Conservation (phyloP, 2,888 invertebrate species). For the Drosophila ezoana region DNA sequence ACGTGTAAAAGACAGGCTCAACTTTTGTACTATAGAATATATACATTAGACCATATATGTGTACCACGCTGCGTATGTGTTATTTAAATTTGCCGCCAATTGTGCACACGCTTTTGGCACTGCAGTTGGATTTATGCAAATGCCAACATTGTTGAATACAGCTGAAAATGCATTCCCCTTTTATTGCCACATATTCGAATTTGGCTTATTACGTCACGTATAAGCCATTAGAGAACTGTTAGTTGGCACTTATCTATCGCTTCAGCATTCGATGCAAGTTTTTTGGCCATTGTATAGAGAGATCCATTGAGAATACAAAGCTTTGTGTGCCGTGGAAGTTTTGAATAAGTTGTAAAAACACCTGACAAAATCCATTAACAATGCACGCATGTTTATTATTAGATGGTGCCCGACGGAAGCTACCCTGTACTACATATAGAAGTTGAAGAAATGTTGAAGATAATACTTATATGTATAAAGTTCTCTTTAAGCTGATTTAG, state of each 20-base stretch:
- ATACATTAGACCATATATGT: background rate
- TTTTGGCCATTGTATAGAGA: slow-evolving; percentile 10
- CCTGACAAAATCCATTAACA: background rate
- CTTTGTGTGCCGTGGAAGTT: background rate
- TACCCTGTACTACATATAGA: background rate
- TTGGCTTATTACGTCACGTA: slow-evolving; percentile 41
- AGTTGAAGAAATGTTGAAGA: background rate
- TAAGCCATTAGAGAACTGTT: slow-evolving; percentile 7
- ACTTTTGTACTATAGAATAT: too few relatives aligned
- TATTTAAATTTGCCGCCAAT: slow-evolving; percentile 15
- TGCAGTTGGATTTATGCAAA: slow-evolving; percentile 31
- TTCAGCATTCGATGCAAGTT: background rate
- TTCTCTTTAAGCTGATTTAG: too few relatives aligned
- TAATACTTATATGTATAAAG: too few relatives aligned
- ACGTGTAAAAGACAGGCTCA: background rate
- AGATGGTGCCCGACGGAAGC: background rate
- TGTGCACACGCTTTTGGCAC: slow-evolving; percentile 4
- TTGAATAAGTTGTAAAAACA: background rate
- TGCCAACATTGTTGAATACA: slow-evolving; percentile 2
- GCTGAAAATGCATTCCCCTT: slow-evolving; percentile 19
- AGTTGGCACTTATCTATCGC: slow-evolving; percentile 2
- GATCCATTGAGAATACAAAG: slow-evolving; percentile 10
- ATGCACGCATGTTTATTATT: background rate
- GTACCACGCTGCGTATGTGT: slow-evolving; percentile 33
- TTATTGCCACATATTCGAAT: slow-evolving; percentile 26